phyloP scores from a whole-genome alignment of 2,113 vertebrate species.

The Butastur rufipennis region DNA sequence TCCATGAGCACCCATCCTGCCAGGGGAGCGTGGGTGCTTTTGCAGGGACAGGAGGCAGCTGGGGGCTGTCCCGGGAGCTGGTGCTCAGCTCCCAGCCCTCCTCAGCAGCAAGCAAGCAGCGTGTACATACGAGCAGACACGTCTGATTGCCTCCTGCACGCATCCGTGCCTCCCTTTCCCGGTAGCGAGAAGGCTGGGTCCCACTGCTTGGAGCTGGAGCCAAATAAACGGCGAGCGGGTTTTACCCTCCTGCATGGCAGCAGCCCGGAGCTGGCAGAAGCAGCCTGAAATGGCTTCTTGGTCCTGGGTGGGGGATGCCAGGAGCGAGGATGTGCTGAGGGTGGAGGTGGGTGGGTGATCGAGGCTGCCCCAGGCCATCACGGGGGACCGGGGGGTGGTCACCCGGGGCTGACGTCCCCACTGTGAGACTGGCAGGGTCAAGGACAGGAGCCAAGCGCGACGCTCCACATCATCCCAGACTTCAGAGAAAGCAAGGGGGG shows the following conservation, averaged over 20 bases:
- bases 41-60: neutral
- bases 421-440: neutral
- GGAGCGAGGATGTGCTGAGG: neutral
- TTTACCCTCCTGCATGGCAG: neutral
- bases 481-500: neutral
- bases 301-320: neutral
- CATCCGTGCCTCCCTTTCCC: accelerated
- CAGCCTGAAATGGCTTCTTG: neutral
- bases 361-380: neutral
- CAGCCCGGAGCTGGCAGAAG: neutral
- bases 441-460: neutral
- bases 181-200: neutral
- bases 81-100: neutral
- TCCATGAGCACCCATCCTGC: neutral
- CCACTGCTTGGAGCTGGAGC: neutral
- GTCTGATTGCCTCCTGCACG: neutral
- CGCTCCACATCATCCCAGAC: neutral
- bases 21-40: neutral
- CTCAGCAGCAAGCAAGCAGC: neutral
- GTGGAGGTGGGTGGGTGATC: accelerated
- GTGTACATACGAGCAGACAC: neutral
- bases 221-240: accelerated
- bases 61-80: neutral
- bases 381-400: neutral
- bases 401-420: neutral